These are phyloP conservation scores for Baccha elongata DNA, from an alignment of 2,888 invertebrate genomes.

Conservation along the genomic window DNA sequence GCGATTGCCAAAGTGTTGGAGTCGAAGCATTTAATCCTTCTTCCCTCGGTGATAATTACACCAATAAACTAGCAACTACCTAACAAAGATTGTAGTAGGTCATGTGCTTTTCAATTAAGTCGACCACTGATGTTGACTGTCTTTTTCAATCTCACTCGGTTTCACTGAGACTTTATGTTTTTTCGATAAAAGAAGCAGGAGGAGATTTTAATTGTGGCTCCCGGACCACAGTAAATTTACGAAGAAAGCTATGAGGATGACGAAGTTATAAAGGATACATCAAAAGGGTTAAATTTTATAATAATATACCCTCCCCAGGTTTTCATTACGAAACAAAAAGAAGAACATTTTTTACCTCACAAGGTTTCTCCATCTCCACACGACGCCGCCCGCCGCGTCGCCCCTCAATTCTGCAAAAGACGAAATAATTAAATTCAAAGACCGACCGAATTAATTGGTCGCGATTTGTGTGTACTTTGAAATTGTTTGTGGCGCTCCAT, in stretches of 20 bases:
- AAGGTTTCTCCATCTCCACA: too few relatives aligned
- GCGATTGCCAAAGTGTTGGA: slow-evolving; percentile 52
- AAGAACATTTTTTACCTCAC: too few relatives aligned
- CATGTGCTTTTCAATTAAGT: slow-evolving; percentile 73
- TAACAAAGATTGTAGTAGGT: slow-evolving; percentile 73
- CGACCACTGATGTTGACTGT: slow-evolving; percentile 49
- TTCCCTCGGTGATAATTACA: slow-evolving; percentile 66
- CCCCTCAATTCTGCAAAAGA: slow-evolving; percentile 24
- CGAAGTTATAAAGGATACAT: slow-evolving; percentile 24
- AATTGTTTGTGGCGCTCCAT: slow-evolving; percentile 57
- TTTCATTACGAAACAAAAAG: not conserved
- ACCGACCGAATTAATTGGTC: slow-evolving; percentile 70
- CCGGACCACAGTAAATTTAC: not conserved
- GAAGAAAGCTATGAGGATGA: slow-evolving; percentile 37
- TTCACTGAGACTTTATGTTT: not conserved
- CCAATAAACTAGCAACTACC: slow-evolving; percentile 72
- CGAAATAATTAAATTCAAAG: slow-evolving; percentile 72
- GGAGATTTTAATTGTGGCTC: slow-evolving; percentile 60
- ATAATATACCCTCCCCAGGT: slow-evolving; percentile 9
- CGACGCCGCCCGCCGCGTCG: not conserved
- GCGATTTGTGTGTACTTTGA: slow-evolving; percentile 69
- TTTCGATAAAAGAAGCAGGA: not conserved
- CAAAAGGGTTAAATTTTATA: slow-evolving; percentile 46
- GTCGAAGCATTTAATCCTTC: slow-evolving; percentile 55
- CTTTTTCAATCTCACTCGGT: slow-evolving; percentile 15